phyloP scores from a whole-genome alignment of 2,888 invertebrate genomes.

The Xanthostigma xanthostigma region DNA sequence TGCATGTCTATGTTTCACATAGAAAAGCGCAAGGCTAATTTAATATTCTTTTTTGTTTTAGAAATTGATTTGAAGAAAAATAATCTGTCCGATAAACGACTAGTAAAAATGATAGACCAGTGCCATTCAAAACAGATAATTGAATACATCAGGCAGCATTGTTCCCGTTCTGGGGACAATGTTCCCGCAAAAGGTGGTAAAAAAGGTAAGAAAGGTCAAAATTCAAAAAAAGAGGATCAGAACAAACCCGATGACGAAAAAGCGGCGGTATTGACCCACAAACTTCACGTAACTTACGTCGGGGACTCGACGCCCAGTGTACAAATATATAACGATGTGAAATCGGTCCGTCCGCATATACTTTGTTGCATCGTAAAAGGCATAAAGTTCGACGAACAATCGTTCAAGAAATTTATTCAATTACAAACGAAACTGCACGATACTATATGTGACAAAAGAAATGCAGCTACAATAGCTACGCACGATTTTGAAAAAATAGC shows the following conservation, averaged over 20 bases:
- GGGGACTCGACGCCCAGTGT: constrained; percentile 34
- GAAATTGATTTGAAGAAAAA: constrained; percentile 63
- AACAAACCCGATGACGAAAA: constrained; percentile 16
- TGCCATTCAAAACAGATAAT: constrained; percentile 59
- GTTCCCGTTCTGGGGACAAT: constrained; percentile 28
- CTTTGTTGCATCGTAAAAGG: constrained; percentile 56
- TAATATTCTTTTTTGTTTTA: constrained; percentile 21
- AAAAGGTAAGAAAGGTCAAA: constrained; percentile 24
- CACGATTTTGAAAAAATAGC: constrained; percentile 55
- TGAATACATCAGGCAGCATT: constrained; percentile 59
- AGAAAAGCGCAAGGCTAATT: not conserved
- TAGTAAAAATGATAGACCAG: constrained; percentile 60
- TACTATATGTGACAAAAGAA: constrained; percentile 60
- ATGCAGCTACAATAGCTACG: constrained; percentile 67
- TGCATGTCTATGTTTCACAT: too few species aligned
- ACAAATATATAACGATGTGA: constrained; percentile 39
- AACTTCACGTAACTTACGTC: constrained; percentile 21
- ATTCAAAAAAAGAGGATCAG: constrained; percentile 20
- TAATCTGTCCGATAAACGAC: constrained; percentile 52
- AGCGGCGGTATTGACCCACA: constrained; percentile 21
- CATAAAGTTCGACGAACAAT: constrained; percentile 42
- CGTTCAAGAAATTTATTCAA: constrained; percentile 64
- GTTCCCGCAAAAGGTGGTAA: constrained; percentile 18
- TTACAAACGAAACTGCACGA: constrained; percentile 66
- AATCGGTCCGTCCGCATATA: constrained; percentile 50